These are phyloP conservation scores for Oscheius myriophilus DNA, from an alignment of 2,888 invertebrate species.

Conservation along the genomic window DNA sequence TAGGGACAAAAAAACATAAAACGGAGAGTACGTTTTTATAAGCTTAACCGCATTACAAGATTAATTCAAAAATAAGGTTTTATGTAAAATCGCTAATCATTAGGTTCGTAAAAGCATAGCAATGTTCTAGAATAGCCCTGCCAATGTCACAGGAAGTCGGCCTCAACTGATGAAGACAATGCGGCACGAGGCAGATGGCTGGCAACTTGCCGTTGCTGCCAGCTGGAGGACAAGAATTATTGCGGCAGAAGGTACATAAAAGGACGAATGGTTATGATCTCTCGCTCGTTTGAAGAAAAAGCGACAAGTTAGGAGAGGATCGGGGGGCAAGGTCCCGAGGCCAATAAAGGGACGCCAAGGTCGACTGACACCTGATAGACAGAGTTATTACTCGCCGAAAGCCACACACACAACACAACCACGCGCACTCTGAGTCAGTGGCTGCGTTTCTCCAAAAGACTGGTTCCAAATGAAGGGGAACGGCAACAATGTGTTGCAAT, in stretches of 20 bases:
- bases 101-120: slow-evolving; percentile 4
- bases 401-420: neutral
- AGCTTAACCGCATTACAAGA: too few species aligned
- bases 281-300: slow-evolving; percentile 2
- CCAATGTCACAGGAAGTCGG: slow-evolving; percentile 21
- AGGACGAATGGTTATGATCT: too few species aligned
- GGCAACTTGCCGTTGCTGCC: slow-evolving; percentile 26
- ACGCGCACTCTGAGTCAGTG: too few species aligned
- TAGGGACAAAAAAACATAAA: too few species aligned
- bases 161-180: slow-evolving; percentile 22
- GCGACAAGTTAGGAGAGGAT: slow-evolving; percentile 21
- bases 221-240: slow-evolving; percentile 11
- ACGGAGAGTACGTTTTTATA: too few species aligned
- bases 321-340: slow-evolving; percentile 24
- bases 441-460: too few species aligned
- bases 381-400: slow-evolving; percentile 27
- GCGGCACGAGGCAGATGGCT: slow-evolving; percentile 23
- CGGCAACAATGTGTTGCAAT: too few species aligned
- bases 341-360: slow-evolving; percentile 25
- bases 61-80: neutral
- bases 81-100: slow-evolving; percentile 3
- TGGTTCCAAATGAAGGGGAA: too few species aligned
- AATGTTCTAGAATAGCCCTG: neutral
- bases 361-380: slow-evolving; percentile 32
- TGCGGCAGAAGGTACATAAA: too few species aligned